Evolutionary conservation across 2,113 vertebrate genomes (phyloP).

Genomic region (Chelonoidis abingdonii): DNA sequence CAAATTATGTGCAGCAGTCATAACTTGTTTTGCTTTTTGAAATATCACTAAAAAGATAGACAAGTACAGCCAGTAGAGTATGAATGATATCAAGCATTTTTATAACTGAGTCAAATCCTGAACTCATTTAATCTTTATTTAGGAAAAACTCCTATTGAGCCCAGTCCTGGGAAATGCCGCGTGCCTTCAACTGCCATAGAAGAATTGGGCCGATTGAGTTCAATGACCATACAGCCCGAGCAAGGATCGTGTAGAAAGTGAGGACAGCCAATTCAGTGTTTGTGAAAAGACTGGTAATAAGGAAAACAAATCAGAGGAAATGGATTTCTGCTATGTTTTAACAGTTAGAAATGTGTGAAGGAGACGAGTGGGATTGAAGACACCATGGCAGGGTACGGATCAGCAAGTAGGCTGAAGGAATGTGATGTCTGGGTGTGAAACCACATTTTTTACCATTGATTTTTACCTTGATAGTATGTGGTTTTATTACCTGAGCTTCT

Average conservation of each 20-base stretch:
- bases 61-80: neutral
- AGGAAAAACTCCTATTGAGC: neutral
- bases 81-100: neutral
- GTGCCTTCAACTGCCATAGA: neutral
- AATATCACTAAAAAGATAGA: neutral
- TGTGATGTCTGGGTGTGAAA: constrained; percentile 30
- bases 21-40: neutral
- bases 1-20: neutral
- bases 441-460: neutral
- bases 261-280: neutral
- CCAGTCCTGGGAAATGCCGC: neutral
- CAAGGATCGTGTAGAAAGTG: neutral
- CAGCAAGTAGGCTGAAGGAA: constrained; percentile 22
- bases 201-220: neutral
- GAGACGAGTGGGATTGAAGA: neutral
- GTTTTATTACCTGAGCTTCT: constrained; percentile 49
- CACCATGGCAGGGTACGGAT: neutral
- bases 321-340: neutral
- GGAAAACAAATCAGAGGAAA: neutral
- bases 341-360: constrained; percentile 1
- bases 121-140: neutral
- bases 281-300: neutral
- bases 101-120: neutral
- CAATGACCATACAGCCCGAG: neutral
- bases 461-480: constrained; percentile 31